Percentiles rank a stretch among this genome's conserved stretches.
Evolutionary conservation across 2,888 invertebrate genomes (phyloP).

Genomic region (Melanostoma scalare): DNA sequence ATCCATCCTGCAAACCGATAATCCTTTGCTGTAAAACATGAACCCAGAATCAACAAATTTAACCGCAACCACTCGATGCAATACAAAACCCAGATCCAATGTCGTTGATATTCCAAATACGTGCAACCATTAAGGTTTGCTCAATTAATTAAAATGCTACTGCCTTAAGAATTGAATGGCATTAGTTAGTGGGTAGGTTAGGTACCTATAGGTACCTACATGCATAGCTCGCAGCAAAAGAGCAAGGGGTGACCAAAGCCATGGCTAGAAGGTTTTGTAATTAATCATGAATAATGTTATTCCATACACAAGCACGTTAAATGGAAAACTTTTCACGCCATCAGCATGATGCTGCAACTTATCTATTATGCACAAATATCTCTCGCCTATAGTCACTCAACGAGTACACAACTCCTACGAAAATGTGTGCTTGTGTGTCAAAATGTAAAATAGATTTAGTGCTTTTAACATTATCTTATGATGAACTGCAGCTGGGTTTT

Average conservation of each 20-base stretch:
- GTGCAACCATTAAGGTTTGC: constrained; percentile 54
- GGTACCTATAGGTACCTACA: neutral
- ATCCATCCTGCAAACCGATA: constrained; percentile 27
- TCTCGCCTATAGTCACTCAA: neutral
- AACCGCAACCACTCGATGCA: constrained; percentile 15
- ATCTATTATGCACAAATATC: constrained; percentile 48
- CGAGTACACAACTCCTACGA: neutral
- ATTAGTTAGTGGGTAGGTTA: neutral
- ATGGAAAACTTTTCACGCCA: constrained; percentile 69
- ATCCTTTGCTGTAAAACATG: constrained; percentile 64
- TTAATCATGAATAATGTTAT: constrained; percentile 72
- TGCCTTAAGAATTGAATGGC: constrained; percentile 27
- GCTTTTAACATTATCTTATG: constrained; percentile 60
- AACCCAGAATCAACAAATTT: constrained; percentile 38
- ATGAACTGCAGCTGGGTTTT: constrained; percentile 66
- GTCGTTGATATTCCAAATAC: constrained; percentile 55
- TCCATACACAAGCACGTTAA: constrained; percentile 64
- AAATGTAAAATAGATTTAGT: constrained; percentile 50
- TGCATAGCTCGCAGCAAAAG: neutral
- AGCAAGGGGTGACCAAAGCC: constrained; percentile 37
- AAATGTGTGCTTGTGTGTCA: constrained; percentile 3
- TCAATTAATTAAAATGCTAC: constrained; percentile 37
- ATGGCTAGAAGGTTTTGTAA: constrained; percentile 56
- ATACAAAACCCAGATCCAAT: constrained; percentile 6
- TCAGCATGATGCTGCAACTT: constrained; percentile 67